Conservation (phyloP, 2,113 vertebrate genomes). For the Polyodon spathula region DNA sequence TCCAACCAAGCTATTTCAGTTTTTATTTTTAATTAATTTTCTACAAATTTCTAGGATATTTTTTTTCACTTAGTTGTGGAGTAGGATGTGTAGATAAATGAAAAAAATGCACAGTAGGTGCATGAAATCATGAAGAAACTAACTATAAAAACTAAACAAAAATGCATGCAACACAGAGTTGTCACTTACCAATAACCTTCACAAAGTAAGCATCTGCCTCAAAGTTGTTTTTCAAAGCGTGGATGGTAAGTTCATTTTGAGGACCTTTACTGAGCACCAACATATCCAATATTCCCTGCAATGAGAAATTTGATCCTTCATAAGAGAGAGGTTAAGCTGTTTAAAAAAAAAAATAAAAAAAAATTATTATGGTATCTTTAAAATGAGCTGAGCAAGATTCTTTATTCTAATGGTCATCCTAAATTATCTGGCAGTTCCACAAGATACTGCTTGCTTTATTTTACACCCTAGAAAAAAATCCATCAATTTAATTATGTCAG, state of each 20-base stretch:
- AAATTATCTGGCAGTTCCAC: slow-evolving; percentile 13
- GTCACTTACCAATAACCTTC: slow-evolving; percentile 93
- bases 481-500: too few species aligned
- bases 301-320: slow-evolving; percentile 38
- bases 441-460: not conserved
- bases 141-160: not conserved
- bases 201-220: slow-evolving; percentile 96
- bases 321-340: slow-evolving; percentile 12
- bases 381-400: slow-evolving; percentile 30
- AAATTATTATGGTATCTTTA: slow-evolving; percentile 28
- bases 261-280: slow-evolving; percentile 69
- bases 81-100: too few species aligned
- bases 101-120: not conserved
- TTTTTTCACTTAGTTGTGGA: too few species aligned
- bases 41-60: too few species aligned
- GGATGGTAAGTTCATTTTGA: slow-evolving; percentile 65
- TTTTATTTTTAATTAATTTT: too few species aligned
- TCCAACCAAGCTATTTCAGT: too few species aligned
- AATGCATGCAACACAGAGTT: not conserved
- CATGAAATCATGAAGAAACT: not conserved
- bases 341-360: too few species aligned
- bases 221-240: slow-evolving; percentile 91
- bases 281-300: slow-evolving; percentile 91
- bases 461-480: too few species aligned
- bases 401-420: slow-evolving; percentile 18